A percentile compares a stretch with the other conserved stretches of the same genome.
Evolutionary conservation across 2,888 invertebrate genomes (phyloP).

Genomic region (Campopleginae sp.): DNA sequence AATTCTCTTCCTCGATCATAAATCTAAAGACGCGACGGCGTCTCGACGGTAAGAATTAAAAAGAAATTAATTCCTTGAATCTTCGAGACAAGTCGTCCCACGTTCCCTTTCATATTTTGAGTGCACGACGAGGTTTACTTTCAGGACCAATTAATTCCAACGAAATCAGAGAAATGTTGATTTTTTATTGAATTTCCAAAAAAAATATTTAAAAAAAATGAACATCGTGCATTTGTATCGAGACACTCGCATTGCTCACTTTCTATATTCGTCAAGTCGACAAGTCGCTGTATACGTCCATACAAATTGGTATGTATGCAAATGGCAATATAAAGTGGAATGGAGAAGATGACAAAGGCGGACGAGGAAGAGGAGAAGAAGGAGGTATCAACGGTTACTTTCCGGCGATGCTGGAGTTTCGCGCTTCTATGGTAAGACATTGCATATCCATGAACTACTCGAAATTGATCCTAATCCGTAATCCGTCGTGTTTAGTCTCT

Average conservation of each 20-base stretch:
- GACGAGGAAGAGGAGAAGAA: background rate
- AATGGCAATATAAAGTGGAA: slow-evolving; percentile 5
- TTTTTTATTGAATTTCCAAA: background rate
- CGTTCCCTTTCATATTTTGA: no score
- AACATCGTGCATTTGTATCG: no score
- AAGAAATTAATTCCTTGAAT: no score
- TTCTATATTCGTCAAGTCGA: background rate
- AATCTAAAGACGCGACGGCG: no score
- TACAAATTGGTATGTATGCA: slow-evolving; percentile 7
- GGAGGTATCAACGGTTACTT: slow-evolving; percentile 35
- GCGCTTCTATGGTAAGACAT: slow-evolving; percentile 72
- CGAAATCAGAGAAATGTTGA: no score
- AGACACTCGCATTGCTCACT: no score
- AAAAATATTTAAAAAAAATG: background rate
- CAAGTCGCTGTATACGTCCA: slow-evolving; percentile 16
- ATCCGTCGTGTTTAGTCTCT: slow-evolving; percentile 82
- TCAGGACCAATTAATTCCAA: no score
- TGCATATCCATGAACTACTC: slow-evolving; percentile 80
- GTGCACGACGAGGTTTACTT: no score
- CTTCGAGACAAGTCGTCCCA: no score
- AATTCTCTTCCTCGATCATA: no score
- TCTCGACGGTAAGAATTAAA: no score
- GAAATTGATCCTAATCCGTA: slow-evolving; percentile 83
- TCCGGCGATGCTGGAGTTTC: slow-evolving; percentile 43
- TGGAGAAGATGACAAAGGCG: background rate